phyloP scores from a whole-genome alignment of 2,113 vertebrate genomes.

The Alexandromys fortis region DNA sequence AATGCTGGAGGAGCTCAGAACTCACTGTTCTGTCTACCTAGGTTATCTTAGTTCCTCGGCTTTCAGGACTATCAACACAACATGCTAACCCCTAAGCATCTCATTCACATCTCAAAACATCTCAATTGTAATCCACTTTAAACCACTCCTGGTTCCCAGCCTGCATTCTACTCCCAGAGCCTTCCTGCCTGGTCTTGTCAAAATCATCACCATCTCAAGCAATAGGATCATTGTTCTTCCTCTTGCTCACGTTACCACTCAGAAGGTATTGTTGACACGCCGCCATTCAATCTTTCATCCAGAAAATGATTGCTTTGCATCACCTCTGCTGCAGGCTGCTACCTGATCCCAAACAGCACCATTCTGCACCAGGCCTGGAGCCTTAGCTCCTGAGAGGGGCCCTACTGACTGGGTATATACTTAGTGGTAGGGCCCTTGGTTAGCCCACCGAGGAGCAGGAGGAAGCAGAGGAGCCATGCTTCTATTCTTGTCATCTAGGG shows the following conservation, averaged over 20 bases:
- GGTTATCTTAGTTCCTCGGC: background rate
- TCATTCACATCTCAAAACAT: background rate
- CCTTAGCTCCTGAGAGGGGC: background rate
- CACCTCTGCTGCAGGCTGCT: background rate
- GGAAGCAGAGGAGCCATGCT: background rate
- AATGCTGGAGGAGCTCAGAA: background rate
- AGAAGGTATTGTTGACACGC: background rate
- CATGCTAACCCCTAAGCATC: background rate
- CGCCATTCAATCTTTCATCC: background rate
- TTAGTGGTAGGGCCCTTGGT: background rate
- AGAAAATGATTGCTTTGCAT: background rate
- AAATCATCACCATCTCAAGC: background rate
- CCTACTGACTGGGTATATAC: background rate
- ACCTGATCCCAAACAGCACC: background rate
- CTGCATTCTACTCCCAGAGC: background rate
- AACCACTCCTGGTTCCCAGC: background rate
- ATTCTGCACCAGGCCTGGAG: background rate
- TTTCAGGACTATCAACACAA: background rate
- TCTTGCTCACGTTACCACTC: background rate
- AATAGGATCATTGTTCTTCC: background rate
- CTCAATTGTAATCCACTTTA: background rate
- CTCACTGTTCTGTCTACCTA: background rate
- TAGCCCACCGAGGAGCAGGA: background rate
- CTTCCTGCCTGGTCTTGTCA: background rate
- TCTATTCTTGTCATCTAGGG: background rate